Conservation (phyloP, 2,888 invertebrate genomes). For the Nycteola revayana region DNA sequence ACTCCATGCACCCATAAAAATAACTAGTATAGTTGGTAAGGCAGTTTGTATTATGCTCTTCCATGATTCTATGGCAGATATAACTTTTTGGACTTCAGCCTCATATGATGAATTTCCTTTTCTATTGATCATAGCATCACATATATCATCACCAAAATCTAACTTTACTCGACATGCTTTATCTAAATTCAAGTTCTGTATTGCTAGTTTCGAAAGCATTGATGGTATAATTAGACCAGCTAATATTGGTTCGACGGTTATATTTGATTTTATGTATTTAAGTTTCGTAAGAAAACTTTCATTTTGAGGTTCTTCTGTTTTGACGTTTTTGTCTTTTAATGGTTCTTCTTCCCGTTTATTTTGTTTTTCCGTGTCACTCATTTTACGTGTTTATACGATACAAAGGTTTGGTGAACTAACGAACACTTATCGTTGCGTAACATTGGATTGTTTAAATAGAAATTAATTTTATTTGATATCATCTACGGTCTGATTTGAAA, state of each 20-base stretch:
- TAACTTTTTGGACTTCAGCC: conserved; percentile 80
- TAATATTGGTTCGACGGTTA: conserved; percentile 87
- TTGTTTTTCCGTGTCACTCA: conserved; percentile 41
- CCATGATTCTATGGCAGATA: conserved; percentile 79
- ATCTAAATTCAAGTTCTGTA: conserved; percentile 70
- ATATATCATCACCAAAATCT: conserved; percentile 55
- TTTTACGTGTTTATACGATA: conserved; percentile 32
- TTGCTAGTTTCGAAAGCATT: conserved; percentile 85
- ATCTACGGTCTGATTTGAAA: conserved; percentile 20
- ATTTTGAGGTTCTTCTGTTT: conserved; percentile 12
- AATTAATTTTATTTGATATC: conserved; percentile 34
- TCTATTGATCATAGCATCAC: conserved; percentile 55
- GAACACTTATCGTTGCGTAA: conserved; percentile 12
- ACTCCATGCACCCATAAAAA: conserved; percentile 84
- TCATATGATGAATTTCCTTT: conserved; percentile 84
- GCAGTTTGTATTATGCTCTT: conserved; percentile 80
- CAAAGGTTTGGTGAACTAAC: conserved; percentile 34
- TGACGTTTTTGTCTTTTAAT: conserved; percentile 39
- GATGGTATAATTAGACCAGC: conserved; percentile 86
- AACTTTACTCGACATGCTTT: conserved; percentile 66
- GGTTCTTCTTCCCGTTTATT: conserved; percentile 51
- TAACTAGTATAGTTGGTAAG: conserved; percentile 77
- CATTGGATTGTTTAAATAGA: conserved; percentile 23
- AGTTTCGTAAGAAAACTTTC: conserved; percentile 79
- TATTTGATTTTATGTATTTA: conserved; percentile 77